Evolutionary conservation across 2,888 invertebrate species (phyloP).

Genomic region (Scrobipalpa atriplicella): DNA sequence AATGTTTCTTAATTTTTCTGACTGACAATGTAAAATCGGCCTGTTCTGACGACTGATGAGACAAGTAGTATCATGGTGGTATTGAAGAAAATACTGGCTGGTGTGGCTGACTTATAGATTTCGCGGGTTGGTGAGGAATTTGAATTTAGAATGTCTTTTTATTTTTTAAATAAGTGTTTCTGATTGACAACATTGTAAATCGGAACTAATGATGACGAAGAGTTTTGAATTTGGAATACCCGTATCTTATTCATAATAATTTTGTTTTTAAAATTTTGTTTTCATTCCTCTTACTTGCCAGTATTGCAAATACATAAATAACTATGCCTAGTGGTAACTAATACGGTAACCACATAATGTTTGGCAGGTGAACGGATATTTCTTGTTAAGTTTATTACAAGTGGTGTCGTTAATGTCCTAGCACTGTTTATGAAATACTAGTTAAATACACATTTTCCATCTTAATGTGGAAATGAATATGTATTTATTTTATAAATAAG

Average conservation of each 20-base stretch:
- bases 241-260: no score
- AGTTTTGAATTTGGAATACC: no score
- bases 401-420: not conserved
- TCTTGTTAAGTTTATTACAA: slow-evolving; percentile 2
- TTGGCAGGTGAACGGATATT: slow-evolving; percentile 7
- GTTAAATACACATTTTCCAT: slow-evolving; percentile 1
- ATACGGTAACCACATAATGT: slow-evolving; percentile 6
- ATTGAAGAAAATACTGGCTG: no score
- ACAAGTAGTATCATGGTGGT: not conserved
- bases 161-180: no score
- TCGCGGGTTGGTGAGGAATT: no score
- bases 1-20: no score
- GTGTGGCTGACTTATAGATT: no score
- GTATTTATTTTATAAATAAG: not conserved
- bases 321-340: not conserved
- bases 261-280: not conserved
- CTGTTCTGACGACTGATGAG: slow-evolving; percentile 1
- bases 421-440: not conserved
- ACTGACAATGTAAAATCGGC: no score
- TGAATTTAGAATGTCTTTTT: no score
- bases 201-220: no score
- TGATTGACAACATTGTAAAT: no score
- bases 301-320: not conserved
- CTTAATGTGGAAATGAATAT: not conserved
- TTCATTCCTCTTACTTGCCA: not conserved